Evolutionary conservation across 2,888 invertebrate species (phyloP).

Genomic region (Nomada ruficornis): DNA sequence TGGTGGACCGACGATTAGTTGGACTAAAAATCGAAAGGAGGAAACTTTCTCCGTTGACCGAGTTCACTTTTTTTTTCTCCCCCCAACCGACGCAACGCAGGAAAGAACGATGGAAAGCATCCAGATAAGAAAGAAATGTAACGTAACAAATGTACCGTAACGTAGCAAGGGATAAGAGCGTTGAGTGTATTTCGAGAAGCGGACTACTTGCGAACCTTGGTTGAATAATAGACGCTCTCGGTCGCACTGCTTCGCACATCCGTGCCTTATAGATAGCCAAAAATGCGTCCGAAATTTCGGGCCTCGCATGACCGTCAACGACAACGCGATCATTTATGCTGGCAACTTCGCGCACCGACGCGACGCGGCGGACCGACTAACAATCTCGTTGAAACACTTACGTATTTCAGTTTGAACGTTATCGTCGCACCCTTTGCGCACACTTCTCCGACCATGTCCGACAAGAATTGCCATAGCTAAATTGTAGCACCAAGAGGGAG

Average conservation of each 20-base stretch:
- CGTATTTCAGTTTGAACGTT: too few species aligned
- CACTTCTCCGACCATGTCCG: too few species aligned
- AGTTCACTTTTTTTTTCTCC: background rate
- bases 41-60: background rate
- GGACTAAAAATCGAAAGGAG: conserved; percentile 13
- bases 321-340: background rate
- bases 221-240: conserved; percentile 12
- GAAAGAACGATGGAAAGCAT: too few species aligned
- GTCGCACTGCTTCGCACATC: background rate
- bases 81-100: background rate
- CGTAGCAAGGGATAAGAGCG: background rate
- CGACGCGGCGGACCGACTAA: too few species aligned
- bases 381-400: too few species aligned
- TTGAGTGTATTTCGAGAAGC: background rate
- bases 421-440: too few species aligned
- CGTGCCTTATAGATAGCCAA: background rate
- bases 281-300: background rate
- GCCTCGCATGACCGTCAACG: background rate
- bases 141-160: background rate
- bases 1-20: background rate
- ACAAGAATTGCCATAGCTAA: too few species aligned
- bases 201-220: conserved; percentile 6
- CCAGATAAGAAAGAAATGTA: background rate
- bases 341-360: background rate
- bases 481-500: background rate